These are phyloP conservation scores for Bombus waltoni DNA, from an alignment of 1,140 invertebrate genomes.

Conservation along the genomic window DNA sequence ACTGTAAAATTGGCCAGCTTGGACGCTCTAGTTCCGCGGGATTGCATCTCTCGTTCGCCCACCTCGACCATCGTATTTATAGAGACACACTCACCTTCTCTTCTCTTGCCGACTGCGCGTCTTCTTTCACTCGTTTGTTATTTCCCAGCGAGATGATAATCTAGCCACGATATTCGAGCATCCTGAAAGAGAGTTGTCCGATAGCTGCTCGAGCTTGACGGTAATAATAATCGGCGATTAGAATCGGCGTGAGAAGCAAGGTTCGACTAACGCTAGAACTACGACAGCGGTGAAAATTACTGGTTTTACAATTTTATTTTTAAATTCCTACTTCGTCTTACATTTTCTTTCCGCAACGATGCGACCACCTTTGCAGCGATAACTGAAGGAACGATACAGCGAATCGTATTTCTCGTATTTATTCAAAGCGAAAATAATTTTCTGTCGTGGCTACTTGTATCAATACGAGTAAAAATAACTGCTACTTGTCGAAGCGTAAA, in stretches of 20 bases:
- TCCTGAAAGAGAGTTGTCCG: no score
- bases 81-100: constrained; percentile 68
- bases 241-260: accelerated
- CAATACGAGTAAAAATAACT: no score
- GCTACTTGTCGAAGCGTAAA: no score
- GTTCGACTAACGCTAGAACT: neutral
- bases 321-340: no score
- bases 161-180: neutral
- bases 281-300: no score
- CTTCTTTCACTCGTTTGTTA: constrained; percentile 21
- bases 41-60: constrained; percentile 69
- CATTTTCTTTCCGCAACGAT: no score
- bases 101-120: neutral
- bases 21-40: constrained; percentile 71
- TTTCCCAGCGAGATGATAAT: constrained; percentile 10
- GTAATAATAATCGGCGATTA: neutral
- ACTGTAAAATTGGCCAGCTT: constrained; percentile 66
- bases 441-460: no score
- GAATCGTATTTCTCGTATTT: no score
- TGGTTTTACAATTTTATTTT: no score
- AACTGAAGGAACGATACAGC: no score
- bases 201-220: neutral
- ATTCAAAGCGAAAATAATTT: no score
- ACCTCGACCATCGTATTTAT: constrained; percentile 73
- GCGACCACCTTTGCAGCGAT: no score